These are phyloP conservation scores for Deilephila elpenor DNA, from an alignment of 2,888 invertebrate genomes.

Conservation along the genomic window DNA sequence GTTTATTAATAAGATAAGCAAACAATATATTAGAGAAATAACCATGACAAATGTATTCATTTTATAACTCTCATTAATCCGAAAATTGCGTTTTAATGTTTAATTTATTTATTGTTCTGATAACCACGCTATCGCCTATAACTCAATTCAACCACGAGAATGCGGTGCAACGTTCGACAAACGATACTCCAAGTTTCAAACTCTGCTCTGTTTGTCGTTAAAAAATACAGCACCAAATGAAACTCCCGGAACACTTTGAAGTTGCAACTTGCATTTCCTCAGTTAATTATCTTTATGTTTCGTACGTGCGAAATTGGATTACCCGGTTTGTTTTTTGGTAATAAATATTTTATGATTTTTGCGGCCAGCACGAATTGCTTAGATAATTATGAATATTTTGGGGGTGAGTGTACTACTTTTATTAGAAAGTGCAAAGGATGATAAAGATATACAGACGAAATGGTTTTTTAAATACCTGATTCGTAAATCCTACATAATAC, in stretches of 20 bases:
- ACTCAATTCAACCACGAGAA: constrained; percentile 30
- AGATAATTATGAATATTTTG: too few species aligned
- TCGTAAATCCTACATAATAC: too few species aligned
- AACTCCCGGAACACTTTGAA: constrained; percentile 30
- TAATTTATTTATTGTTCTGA: background rate
- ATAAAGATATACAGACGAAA: too few species aligned
- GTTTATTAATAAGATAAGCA: too few species aligned
- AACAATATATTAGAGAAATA: too few species aligned
- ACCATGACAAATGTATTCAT: too few species aligned
- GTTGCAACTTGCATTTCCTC: constrained; percentile 13
- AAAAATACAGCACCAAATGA: constrained; percentile 46
- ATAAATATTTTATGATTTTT: background rate
- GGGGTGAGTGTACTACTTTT: too few species aligned
- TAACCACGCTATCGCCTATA: background rate
- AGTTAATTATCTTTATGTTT: constrained; percentile 20
- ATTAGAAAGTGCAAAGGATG: too few species aligned
- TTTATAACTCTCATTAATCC: background rate
- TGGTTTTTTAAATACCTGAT: too few species aligned
- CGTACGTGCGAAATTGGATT: background rate
- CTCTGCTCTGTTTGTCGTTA: constrained; percentile 49
- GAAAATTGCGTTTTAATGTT: background rate
- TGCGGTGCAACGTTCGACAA: constrained; percentile 52
- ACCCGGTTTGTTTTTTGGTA: background rate
- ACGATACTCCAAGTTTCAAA: constrained; percentile 54
- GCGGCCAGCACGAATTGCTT: background rate